Percentiles rank a stretch among this genome's conserved stretches.
These are phyloP conservation scores for Dysmachus trigonus DNA, from an alignment of 2,888 invertebrate genomes.

Conservation along the genomic window DNA sequence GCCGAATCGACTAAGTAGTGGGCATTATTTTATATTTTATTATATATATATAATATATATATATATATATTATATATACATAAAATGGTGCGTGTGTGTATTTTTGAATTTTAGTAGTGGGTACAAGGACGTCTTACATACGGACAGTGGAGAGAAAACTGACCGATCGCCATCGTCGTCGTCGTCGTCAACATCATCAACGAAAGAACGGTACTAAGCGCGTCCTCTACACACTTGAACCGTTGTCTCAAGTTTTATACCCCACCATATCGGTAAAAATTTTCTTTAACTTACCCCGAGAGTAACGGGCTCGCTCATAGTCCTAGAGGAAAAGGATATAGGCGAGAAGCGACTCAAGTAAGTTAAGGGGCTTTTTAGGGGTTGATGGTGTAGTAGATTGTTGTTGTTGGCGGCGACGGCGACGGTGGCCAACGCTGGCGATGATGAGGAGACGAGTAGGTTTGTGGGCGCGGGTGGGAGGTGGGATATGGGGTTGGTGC, in stretches of 20 bases:
- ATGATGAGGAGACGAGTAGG: not conserved
- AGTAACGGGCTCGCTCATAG: not conserved
- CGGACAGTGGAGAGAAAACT: constrained; percentile 48
- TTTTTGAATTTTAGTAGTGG: not conserved
- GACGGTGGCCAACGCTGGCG: constrained; percentile 36
- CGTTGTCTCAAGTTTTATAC: constrained; percentile 50
- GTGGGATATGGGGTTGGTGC: not conserved
- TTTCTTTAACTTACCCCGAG: constrained; percentile 46
- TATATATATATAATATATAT: constrained; percentile 42
- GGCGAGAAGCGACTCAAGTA: constrained; percentile 30
- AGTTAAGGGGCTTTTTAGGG: constrained; percentile 9
- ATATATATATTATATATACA: not conserved
- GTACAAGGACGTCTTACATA: constrained; percentile 32
- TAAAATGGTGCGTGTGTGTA: constrained; percentile 38
- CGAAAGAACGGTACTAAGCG: not conserved
- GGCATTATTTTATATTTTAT: constrained; percentile 41
- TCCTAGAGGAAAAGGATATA: constrained; percentile 16
- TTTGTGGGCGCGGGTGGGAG: not conserved
- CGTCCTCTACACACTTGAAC: constrained; percentile 9
- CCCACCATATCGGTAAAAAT: constrained; percentile 46
- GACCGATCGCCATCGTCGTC: constrained; percentile 48
- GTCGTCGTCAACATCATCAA: not conserved
- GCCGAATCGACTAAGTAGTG: constrained; percentile 25
- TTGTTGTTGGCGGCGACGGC: not conserved
- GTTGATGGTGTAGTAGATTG: constrained; percentile 9